A percentile compares a stretch with the other conserved stretches of the same genome.
Evolutionary conservation across 2,888 invertebrate genomes (phyloP).

Genomic region (Nephrotoma flavescens): DNA sequence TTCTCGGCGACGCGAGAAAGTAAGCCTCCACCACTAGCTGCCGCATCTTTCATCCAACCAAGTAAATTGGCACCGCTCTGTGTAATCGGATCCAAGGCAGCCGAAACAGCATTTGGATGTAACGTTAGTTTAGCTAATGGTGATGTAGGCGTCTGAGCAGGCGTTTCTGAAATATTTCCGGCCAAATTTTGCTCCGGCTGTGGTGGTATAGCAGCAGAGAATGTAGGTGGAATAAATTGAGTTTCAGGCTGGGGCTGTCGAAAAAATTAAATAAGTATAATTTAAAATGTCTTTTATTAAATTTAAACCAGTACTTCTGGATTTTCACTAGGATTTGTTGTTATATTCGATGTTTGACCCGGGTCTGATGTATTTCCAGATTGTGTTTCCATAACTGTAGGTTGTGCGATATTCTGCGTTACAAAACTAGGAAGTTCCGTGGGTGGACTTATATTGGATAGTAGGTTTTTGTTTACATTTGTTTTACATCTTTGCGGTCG

Average conservation of each 20-base stretch:
- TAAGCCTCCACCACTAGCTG: slow-evolving; percentile 52
- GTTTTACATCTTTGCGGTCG: not conserved
- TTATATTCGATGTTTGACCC: not conserved
- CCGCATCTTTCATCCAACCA: slow-evolving; percentile 52
- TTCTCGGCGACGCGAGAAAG: not conserved
- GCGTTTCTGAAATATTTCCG: not conserved
- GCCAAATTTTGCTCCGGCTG: not conserved
- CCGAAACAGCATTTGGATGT: not conserved
- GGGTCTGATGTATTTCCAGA: not conserved
- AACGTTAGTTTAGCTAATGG: not conserved
- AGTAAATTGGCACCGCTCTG: slow-evolving; percentile 7
- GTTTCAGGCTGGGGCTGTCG: not conserved
- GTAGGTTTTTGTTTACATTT: not conserved
- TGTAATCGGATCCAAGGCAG: slow-evolving; percentile 7
- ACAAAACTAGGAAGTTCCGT: slow-evolving; percentile 8
- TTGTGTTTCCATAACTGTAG: not conserved
- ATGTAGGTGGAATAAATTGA: not conserved
- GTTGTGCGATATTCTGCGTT: not conserved
- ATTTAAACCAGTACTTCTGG: not conserved
- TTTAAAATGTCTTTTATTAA: not conserved
- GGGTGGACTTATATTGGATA: slow-evolving; percentile 6
- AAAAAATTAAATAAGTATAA: not conserved
- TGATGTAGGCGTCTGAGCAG: not conserved
- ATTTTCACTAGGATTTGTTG: not conserved
- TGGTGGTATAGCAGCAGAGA: slow-evolving; percentile 6